Base-by-base conservation (phyloP, 2,888 invertebrate species). In the Pollenia labialis region DNA sequence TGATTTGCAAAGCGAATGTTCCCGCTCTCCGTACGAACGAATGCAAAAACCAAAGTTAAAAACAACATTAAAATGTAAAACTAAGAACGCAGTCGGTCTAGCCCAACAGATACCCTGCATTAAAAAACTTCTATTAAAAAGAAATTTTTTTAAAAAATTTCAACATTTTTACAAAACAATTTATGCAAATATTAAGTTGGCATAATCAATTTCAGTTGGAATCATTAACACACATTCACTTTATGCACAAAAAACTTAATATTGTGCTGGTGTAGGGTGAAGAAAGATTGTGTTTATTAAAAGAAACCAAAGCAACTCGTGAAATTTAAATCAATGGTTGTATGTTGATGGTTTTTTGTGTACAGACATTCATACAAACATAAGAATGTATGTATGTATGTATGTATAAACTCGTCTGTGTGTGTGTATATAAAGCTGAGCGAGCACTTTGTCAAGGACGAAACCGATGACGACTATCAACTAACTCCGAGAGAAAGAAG, bases 1-100 rank as follows among this genome's bases (percentile, higher is more conserved):
- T 92, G 92, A 92, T 92, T 92, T 92, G 92, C 92, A 92, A 92
- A 80, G 90, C 90, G 91, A 92, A 83, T 80, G 54, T 66, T 66
- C 75, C 52, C 68, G 62, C 44, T 46, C 77, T 79, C 54, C 68
- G 14, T 62, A 10, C 46, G 68, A 74, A 81, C 58, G 42, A 56
- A 76, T 42, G 89, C 32, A 54, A 64, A 18, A 66, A 74, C 48
- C 18, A 48, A 66, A 7, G 48, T 23, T 48, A 7, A 79, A 79
- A n/a, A 64, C 46, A 64, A 44, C 18, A 44, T 9, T 14, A 89
- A 88, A 88, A 71, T 32, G 32, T 32, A 89, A 87, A 76, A 0
- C 7, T 0, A 40, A 9, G 40, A 32, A 66, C n/a, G 3, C 3
- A 42, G 66, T 54, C 10, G 48, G 10, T 11, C 4, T 10, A 64